These are phyloP conservation scores for Drosophila anomalata DNA, from an alignment of 2,888 invertebrate species.

Conservation along the genomic window DNA sequence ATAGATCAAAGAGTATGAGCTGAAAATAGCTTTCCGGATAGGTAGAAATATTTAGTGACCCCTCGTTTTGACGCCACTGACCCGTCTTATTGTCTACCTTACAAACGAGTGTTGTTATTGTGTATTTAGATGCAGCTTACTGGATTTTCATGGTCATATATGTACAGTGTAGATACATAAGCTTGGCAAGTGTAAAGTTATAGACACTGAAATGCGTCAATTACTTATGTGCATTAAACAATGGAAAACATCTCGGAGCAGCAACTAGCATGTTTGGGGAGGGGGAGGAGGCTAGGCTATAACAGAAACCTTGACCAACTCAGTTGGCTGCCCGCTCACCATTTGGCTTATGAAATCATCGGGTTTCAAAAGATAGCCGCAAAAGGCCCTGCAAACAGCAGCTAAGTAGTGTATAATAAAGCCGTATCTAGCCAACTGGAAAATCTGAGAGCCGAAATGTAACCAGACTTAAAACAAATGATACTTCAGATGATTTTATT, in stretches of 20 bases:
- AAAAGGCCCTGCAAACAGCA: conserved; percentile 37
- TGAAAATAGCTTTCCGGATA: background rate
- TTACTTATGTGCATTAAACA: conserved; percentile 45
- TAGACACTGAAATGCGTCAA: conserved; percentile 42
- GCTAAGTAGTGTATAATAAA: conserved; percentile 37
- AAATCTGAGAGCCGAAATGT: conserved; percentile 65
- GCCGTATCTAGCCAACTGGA: conserved; percentile 67
- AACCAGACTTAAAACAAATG: conserved; percentile 5
- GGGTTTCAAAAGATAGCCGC: conserved; percentile 66
- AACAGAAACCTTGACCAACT: conserved; percentile 75
- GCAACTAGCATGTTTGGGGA: conserved; percentile 25
- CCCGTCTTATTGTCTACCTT: conserved; percentile 2
- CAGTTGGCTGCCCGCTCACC: conserved; percentile 51
- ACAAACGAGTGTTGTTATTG: conserved; percentile 14
- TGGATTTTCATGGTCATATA: conserved; percentile 40
- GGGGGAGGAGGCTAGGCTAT: conserved; percentile 43
- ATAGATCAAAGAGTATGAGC: background rate
- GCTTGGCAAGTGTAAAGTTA: conserved; percentile 41
- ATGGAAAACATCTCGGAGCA: conserved; percentile 50
- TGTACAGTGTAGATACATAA: background rate
- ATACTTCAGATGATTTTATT: conserved; percentile 24
- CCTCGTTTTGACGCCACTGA: background rate
- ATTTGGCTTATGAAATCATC: conserved; percentile 52
- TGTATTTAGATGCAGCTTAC: conserved; percentile 30
- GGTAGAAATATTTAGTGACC: background rate